phyloP scores from a whole-genome alignment of 2,113 vertebrate genomes.

The Pyxicephalus adspersus region DNA sequence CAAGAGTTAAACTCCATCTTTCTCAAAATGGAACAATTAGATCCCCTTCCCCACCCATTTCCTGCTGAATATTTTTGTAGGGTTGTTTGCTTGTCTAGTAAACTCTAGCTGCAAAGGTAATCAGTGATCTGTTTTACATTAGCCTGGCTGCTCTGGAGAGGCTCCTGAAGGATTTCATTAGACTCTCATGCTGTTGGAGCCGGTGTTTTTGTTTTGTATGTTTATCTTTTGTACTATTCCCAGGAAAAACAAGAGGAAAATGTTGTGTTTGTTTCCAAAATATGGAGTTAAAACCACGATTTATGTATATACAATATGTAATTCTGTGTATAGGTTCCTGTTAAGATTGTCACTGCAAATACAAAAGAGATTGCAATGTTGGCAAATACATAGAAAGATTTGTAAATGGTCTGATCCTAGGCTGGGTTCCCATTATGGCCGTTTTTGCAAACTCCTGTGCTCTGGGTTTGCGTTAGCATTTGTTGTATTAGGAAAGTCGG shows the following conservation, averaged over 20 bases:
- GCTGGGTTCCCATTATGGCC: too few relatives aligned
- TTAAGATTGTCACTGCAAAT: too few relatives aligned
- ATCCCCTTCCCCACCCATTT: constrained; percentile 14
- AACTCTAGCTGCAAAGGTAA: constrained; percentile 50
- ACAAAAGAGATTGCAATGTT: too few relatives aligned
- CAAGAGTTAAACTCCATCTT: constrained; percentile 37
- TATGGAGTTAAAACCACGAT: not conserved
- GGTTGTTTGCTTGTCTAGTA: constrained; percentile 53
- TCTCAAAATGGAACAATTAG: constrained; percentile 48
- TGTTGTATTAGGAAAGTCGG: too few relatives aligned
- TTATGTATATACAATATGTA: not conserved
- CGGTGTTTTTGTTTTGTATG: constrained; percentile 21
- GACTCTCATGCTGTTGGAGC: constrained; percentile 19
- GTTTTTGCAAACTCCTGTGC: too few relatives aligned
- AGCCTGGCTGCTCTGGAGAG: constrained; percentile 46
- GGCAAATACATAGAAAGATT: too few relatives aligned
- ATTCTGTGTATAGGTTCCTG: not conserved
- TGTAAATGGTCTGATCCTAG: too few relatives aligned
- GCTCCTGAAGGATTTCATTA: constrained; percentile 53
- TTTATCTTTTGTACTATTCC: constrained; percentile 17
- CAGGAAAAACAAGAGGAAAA: too few relatives aligned
- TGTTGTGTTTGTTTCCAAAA: too few relatives aligned
- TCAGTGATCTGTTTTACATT: constrained; percentile 53
- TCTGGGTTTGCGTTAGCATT: too few relatives aligned
- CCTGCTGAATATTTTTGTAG: constrained; percentile 51